phyloP scores from a whole-genome alignment of 2,113 vertebrate species.

The Microcebus jonahi region DNA sequence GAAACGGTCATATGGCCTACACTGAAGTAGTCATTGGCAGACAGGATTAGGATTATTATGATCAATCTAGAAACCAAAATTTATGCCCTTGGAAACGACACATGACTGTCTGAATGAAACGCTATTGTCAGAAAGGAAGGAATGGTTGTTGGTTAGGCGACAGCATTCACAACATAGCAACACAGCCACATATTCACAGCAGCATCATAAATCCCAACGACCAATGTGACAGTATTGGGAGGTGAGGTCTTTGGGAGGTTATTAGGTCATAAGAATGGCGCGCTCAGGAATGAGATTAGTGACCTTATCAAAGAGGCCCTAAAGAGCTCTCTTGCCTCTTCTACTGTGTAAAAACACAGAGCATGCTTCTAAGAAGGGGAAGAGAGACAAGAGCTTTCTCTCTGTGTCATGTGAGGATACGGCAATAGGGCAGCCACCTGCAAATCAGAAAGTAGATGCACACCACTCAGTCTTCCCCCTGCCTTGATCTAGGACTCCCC shows the following conservation, averaged over 20 bases:
- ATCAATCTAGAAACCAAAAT: not conserved
- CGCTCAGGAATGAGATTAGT: not conserved
- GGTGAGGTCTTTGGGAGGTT: not conserved
- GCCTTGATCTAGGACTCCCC: not conserved
- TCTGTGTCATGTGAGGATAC: not conserved
- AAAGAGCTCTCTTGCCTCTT: not conserved
- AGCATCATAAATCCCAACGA: not conserved
- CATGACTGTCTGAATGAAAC: not conserved
- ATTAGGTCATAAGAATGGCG: not conserved
- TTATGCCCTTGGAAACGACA: not conserved
- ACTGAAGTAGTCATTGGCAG: not conserved
- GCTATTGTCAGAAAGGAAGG: not conserved
- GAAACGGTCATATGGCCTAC: not conserved
- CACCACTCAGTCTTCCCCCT: no score
- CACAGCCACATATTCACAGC: not conserved
- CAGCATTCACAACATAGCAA: no score
- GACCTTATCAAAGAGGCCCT: not conserved
- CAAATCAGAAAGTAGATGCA: not conserved
- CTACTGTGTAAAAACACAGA: not conserved
- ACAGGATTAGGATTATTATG: not conserved
- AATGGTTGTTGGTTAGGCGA: not conserved
- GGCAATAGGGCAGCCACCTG: not conserved
- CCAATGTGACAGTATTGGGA: not conserved
- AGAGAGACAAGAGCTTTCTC: not conserved
- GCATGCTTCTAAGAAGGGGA: not conserved